Percentiles rank a stretch among this genome's conserved stretches.
These are phyloP conservation scores for Amphipyra berbera DNA, from an alignment of 2,888 invertebrate species.

Conservation along the genomic window DNA sequence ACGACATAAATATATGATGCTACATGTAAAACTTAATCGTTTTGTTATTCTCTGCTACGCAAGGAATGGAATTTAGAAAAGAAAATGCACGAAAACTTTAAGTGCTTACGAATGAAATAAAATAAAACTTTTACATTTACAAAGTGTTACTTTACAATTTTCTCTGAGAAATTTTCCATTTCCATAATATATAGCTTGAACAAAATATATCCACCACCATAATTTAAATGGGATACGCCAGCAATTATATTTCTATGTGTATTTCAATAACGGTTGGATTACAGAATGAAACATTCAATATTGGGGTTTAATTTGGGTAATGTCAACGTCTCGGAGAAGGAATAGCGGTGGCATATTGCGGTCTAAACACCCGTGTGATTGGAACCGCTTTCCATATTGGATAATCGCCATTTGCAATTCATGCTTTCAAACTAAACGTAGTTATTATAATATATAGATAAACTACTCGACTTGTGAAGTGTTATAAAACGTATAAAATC, in stretches of 20 bases:
- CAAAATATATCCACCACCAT: neutral
- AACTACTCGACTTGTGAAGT: conserved; percentile 17
- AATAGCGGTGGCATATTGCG: conserved; percentile 68
- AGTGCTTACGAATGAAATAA: conserved; percentile 18
- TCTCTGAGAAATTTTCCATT: no score
- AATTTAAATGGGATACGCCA: conserved; percentile 7
- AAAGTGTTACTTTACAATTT: conserved; percentile 5
- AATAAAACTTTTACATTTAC: conserved; percentile 15
- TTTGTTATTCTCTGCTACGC: conserved; percentile 4
- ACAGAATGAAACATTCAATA: conserved; percentile 69
- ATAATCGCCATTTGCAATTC: conserved; percentile 79
- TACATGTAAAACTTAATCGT: conserved; percentile 23
- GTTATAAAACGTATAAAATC: conserved; percentile 25
- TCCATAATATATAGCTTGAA: no score
- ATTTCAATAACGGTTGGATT: conserved; percentile 60
- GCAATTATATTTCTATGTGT: conserved; percentile 38
- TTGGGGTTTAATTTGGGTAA: conserved; percentile 74
- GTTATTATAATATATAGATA: conserved; percentile 35
- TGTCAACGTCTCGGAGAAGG: conserved; percentile 70
- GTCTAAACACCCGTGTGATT: conserved; percentile 78
- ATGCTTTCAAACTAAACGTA: conserved; percentile 62
- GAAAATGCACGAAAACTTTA: conserved; percentile 9
- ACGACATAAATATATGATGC: conserved; percentile 27
- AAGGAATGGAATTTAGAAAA: conserved; percentile 5
- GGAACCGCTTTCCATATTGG: conserved; percentile 69